phyloP scores from a whole-genome alignment of 2,113 vertebrate genomes.

The Nesospiza acunhae region DNA sequence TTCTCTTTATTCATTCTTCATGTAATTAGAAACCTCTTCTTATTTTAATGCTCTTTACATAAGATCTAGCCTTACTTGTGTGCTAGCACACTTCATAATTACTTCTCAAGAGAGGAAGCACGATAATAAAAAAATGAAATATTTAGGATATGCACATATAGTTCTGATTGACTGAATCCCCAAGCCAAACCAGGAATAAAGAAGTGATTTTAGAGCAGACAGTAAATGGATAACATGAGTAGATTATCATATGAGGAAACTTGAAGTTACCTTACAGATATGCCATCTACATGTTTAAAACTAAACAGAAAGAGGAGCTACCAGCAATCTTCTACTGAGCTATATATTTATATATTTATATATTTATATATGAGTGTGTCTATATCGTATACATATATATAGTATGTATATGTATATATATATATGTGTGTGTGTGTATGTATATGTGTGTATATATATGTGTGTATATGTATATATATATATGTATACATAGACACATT shows the following conservation, averaged over 20 bases:
- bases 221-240: not conserved
- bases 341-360: too few species aligned
- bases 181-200: not conserved
- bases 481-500: too few species aligned
- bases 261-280: not conserved
- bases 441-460: too few species aligned
- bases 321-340: not conserved
- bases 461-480: too few species aligned
- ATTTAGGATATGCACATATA: not conserved
- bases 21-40: not conserved
- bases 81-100: not conserved
- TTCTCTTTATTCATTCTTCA: fast-evolving
- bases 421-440: not conserved
- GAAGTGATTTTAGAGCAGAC: not conserved
- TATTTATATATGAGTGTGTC: not conserved
- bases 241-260: not conserved
- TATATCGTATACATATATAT: too few species aligned
- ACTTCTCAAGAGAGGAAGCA: not conserved
- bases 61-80: not conserved
- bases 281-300: not conserved
- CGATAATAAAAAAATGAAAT: not conserved
- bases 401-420: not conserved
- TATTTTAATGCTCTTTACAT: not conserved
- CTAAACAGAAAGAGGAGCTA: not conserved
- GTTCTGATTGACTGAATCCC: not conserved